Base-by-base conservation (phyloP, 2,113 vertebrate genomes). In the Tursiops truncatus region DNA sequence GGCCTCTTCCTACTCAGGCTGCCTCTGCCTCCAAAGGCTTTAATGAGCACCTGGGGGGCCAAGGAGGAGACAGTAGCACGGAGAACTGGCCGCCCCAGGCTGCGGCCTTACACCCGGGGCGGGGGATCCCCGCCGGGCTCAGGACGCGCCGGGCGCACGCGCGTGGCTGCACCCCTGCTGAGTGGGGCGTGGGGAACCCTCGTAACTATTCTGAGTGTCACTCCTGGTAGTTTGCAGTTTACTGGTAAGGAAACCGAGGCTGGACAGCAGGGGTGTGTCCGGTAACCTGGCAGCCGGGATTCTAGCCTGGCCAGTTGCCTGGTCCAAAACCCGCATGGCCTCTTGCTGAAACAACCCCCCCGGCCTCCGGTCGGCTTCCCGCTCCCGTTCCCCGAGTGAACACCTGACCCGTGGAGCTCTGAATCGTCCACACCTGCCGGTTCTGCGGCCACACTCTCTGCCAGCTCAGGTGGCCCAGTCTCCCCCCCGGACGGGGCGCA, bases 71-170 rank as follows among this genome's bases (percentile, higher is more conserved):
- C 58, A 4, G 23, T 1, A 7, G 47, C 44, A n/a, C 2, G 0
- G 38, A 44, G 56, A 17, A 6, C 28, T 36, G 31, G 67, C 18
- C 0, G 14, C 6, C 7, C 20, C 50, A 0, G 28, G 26, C 11
- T 1, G 65, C 50, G 36, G 81, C 50, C 53, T 33, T 28, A 33
- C 18, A 0, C 13, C 26, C 36, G 3, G 36, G 68, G 25, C 15
- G n/a, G 4, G 17, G 68, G 68, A 53, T 15, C 5, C 14, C 15
- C 4, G 50, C 25, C 6, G 2, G 85, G 20, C 38, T 74, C 53
- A 4, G 8, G 53, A 23, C 1, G 2, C 0, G 26, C 14, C 1
- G 1, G 33, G 36, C 2, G 5, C 80, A 60, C 0, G 17, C 26
- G 6, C 14, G 1, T 11, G 31, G 31, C 10, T 56, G 33, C 11